Base-by-base conservation (phyloP, 1,140 invertebrate species). In the Drosophila asahinai region DNA sequence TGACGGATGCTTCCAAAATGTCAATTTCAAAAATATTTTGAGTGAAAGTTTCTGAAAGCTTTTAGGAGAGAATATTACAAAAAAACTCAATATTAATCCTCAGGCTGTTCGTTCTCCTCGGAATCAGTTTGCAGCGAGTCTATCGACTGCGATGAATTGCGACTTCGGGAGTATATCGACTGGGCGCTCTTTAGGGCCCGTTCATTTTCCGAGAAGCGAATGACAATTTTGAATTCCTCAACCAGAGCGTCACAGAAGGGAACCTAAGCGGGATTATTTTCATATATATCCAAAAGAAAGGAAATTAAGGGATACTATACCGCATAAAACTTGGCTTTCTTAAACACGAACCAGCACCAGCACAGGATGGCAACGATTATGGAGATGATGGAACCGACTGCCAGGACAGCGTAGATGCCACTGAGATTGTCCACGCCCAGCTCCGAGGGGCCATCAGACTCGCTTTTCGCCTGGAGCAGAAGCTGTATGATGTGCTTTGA, bases 141-240 rank as follows among this genome's bases (percentile, higher is more conserved):
- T 25, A 92, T 91, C 0, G 91, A 92, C 62, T 87, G 77, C 3
- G 86, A 92, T 8, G 91, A 92, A 49, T 92, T 92, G 8, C 91
- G 81, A 58, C 91, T 92, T 19, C 83, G 84, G 0, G 91, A 92
- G 51, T 92, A 92, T 1, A 92, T 84, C 0, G 91, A 92, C 33
- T 84, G 80, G 5, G 89, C 86, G 43, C 89, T 92, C 49, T 91
- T 92, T 14, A 92, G 55, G 7, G 62, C 59, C 0, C 89, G 73
- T 48, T 90, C 91, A 43, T 92, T 92, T 33, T 91, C 86, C 25
- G 76, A 59, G 62, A 92, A 87, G 40, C 72, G 79, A 25, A 92
- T 64, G 7, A 96, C 95, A 81, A 97, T 97, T 83, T 95, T 95
- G 6, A 97, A 83, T 87, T 98, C 97, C 82, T 96, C 95, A 22